Evolutionary conservation across 2,113 vertebrate species (phyloP), one percentile per base, ranked within the genome.

Genomic region (Istiophorus platypterus): DNA sequence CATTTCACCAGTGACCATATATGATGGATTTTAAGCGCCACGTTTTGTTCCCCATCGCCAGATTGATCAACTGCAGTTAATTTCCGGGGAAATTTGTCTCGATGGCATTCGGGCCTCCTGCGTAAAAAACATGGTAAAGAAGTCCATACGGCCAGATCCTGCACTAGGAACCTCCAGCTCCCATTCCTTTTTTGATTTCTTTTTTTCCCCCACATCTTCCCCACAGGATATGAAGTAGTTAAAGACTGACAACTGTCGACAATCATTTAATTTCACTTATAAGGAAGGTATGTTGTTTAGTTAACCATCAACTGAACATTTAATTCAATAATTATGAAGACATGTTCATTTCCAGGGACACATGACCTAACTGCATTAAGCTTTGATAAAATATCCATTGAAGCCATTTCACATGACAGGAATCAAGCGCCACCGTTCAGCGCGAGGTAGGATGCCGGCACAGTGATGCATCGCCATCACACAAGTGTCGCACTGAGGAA

Each of bases 341-440:
- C n/a, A n/a, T 37, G 20, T 47, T 76, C 27, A 72, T 76, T 80
- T 80, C 29, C 72, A 78, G 31, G 51, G 51, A 54, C 52, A 51
- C 54, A 61, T 63, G 68, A 73, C 74, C 63, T 81, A 77, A 88
- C 45, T 58, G 12, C 24, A 62, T 86, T 85, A 80, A 22, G 27
- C n/a, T 52, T 66, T 79, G 80, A 64, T 84, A 59, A 72, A 83
- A 78, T 56, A 81, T 70, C 31, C n/a, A 69, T n/a, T 57, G 22
- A 83, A 72, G 64, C 9, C 15, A 69, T 82, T 89, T 86, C 81
- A 87, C 78, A 86, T 89, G 82, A 89, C 78, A 78, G 22, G 24
- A 76, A 82, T 76, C 45, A 76, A 69, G 41, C 20, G 27, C 34
- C 49, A 66, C 18, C 18, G 27, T 61, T 73, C 80, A 67, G 54